Evolutionary conservation across 2,113 vertebrate genomes (phyloP).

Genomic region (Asarcornis scutulata): DNA sequence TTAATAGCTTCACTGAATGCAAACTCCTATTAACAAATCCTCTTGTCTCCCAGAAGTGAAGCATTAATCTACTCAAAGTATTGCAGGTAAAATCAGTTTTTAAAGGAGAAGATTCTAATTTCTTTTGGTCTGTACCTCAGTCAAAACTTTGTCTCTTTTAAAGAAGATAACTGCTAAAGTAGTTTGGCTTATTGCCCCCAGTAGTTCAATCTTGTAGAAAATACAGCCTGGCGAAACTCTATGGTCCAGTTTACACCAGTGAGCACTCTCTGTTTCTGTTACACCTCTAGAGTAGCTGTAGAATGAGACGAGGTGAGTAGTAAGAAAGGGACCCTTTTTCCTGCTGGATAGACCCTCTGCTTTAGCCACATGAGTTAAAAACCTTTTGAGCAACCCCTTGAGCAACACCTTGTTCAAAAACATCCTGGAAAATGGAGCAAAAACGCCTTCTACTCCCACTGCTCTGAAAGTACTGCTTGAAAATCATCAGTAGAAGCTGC

Average conservation of each 20-base stretch:
- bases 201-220: neutral
- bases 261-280: no score
- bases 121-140: neutral
- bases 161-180: neutral
- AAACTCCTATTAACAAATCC: neutral
- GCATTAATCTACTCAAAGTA: neutral
- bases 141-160: neutral
- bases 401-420: neutral
- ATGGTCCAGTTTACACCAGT: neutral
- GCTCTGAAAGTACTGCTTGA: neutral
- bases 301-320: no score
- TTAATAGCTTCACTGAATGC: neutral
- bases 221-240: neutral
- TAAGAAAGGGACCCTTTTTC: neutral
- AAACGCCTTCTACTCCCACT: neutral
- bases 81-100: neutral
- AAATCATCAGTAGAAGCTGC: fast-evolving
- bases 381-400: neutral
- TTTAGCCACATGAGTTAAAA: neutral
- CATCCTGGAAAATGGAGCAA: neutral
- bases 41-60: neutral
- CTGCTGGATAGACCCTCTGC: neutral
- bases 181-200: neutral
- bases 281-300: no score
- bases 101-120: neutral